A percentile compares a stretch with the other conserved stretches of the same genome.
phyloP scores from a whole-genome alignment of 2,113 vertebrate species.

The Xenopus laevis region DNA sequence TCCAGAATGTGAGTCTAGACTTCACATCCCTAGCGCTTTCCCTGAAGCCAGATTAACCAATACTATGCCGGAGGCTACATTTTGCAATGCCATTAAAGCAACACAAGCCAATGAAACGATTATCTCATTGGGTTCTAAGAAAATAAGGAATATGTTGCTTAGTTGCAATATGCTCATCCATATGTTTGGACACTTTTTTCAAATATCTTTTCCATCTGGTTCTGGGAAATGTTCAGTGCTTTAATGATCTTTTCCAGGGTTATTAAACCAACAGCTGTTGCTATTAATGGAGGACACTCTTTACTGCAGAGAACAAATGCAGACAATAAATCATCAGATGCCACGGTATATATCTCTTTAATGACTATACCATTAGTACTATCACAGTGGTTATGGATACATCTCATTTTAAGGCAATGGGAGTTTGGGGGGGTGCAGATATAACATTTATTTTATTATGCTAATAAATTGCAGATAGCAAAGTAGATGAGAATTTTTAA shows the following conservation, averaged over 20 bases:
- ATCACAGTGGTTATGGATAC: conserved; percentile 45
- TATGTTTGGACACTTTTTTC: conserved; percentile 64
- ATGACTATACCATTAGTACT: conserved; percentile 51
- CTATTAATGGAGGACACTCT: conserved; percentile 73
- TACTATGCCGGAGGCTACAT: neutral
- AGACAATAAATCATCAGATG: conserved; percentile 56
- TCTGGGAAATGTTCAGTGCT: conserved; percentile 62
- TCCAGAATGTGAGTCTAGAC: no score
- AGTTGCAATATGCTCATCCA: conserved; percentile 60
- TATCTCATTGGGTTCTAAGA: neutral
- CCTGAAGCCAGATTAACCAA: neutral
- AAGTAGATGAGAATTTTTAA: conserved; percentile 11
- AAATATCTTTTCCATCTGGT: conserved; percentile 68
- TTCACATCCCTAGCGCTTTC: neutral
- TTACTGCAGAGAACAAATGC: conserved; percentile 52
- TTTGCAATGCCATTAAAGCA: neutral
- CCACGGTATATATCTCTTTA: conserved; percentile 46
- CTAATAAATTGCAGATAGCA: conserved; percentile 25
- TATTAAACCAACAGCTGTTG: conserved; percentile 76
- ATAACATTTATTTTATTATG: conserved; percentile 18
- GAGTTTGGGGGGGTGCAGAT: conserved; percentile 8
- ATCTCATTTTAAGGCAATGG: neutral
- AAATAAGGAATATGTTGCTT: conserved; percentile 43
- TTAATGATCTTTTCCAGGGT: conserved; percentile 71
- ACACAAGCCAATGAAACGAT: neutral